phyloP scores from a whole-genome alignment of 2,113 vertebrate species.

The Sander vitreus region DNA sequence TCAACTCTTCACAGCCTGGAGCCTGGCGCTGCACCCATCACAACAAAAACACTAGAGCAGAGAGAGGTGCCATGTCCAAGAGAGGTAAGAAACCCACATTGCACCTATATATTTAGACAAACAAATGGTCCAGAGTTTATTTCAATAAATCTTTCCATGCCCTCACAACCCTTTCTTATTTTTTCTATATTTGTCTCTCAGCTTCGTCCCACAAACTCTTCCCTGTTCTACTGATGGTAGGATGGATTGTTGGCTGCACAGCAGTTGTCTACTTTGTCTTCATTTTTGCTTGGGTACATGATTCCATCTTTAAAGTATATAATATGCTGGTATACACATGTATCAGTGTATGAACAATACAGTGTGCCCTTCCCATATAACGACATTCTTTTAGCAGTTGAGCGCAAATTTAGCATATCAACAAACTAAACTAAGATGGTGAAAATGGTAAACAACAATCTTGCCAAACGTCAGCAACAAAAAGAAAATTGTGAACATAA shows the following conservation, averaged over 20 bases:
- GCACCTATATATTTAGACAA: constrained; percentile 1
- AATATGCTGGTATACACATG: not conserved
- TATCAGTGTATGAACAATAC: not conserved
- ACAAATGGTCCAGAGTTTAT: not conserved
- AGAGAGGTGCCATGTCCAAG: constrained; percentile 33
- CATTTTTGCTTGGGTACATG: constrained; percentile 51
- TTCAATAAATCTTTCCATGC: constrained; percentile 18
- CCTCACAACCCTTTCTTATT: constrained; percentile 22
- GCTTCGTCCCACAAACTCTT: constrained; percentile 50
- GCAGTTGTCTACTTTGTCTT: constrained; percentile 66
- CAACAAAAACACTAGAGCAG: constrained; percentile 33
- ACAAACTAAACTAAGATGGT: too few relatives aligned
- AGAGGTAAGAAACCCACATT: constrained; percentile 55
- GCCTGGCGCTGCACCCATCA: constrained; percentile 35
- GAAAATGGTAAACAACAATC: not conserved
- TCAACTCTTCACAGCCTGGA: constrained; percentile 47
- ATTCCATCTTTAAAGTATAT: constrained; percentile 1
- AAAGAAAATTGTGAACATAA: too few relatives aligned
- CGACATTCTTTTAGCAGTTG: too few relatives aligned
- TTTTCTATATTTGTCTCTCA: constrained; percentile 40
- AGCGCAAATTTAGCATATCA: not conserved
- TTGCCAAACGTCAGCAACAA: not conserved
- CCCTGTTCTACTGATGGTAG: constrained; percentile 60
- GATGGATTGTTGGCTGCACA: constrained; percentile 62
- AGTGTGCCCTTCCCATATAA: not conserved